Conservation (phyloP, 2,888 invertebrate species). For the Tipula lateralis region DNA sequence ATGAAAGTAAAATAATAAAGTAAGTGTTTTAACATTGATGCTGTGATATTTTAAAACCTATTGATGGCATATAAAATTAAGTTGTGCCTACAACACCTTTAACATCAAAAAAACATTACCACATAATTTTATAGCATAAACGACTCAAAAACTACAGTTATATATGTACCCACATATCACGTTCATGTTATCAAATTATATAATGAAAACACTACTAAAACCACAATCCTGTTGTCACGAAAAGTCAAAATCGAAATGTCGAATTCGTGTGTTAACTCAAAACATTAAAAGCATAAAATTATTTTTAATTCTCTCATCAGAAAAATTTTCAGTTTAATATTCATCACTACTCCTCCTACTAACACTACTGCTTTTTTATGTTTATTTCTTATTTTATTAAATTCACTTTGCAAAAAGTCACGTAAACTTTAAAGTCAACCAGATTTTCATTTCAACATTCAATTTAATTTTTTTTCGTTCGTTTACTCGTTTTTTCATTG, state of each 20-base stretch:
- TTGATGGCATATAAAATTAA: too few relatives aligned
- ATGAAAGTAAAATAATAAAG: too few relatives aligned
- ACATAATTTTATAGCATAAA: too few relatives aligned
- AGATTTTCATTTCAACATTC: conserved; percentile 11
- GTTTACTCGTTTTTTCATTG: neutral
- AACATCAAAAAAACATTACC: too few relatives aligned
- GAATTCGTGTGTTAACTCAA: neutral
- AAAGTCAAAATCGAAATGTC: neutral
- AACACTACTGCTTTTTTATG: neutral
- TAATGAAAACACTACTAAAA: neutral
- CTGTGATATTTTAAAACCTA: too few relatives aligned
- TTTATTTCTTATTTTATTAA: neutral
- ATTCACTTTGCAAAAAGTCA: neutral
- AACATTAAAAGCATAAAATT: neutral
- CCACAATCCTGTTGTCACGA: neutral
- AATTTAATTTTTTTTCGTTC: neutral
- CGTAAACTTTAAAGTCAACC: conserved; percentile 24
- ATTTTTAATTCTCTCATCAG: neutral
- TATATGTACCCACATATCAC: neutral
- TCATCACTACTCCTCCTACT: neutral
- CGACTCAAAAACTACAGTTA: too few relatives aligned
- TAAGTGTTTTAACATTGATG: too few relatives aligned
- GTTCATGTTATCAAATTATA: neutral
- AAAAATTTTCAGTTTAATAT: neutral
- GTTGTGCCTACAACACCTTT: too few relatives aligned